Evolutionary conservation across 2,113 vertebrate species (phyloP), one percentile per base, ranked within the genome.

Genomic region (Albula goreensis): DNA sequence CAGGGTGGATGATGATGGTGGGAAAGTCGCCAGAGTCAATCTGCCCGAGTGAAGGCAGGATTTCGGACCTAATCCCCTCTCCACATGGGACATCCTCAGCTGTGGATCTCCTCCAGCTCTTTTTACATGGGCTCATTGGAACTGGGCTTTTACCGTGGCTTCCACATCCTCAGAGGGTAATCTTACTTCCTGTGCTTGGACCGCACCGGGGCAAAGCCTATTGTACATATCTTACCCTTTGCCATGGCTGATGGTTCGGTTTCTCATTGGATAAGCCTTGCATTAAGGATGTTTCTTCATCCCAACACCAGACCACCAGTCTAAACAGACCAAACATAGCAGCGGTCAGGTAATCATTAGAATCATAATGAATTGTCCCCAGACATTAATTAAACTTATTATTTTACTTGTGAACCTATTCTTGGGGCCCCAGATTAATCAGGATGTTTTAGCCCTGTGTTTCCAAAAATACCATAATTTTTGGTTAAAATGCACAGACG

Each of bases 51-150:
- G 60, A 48, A 86, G 85, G 51, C 78, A 87, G 82, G 86, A 87
- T 87, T 87, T 89, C 85, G 15, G 12, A 52, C 78, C 63, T 89
- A 89, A 89, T 91, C 89, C 85, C 86, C 52, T 85, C n/a, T 13
- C n/a, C 83, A 50, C 56, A 74, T 86, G 85, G 63, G 70, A 77
- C 81, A 63, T 89, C 78, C 83, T 84, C 53, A 49, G 84, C 83
- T 78, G 78, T 77, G 83, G 31, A 85, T 70, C 80, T 83, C 48
- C 49, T 51, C 13, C 70, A 48, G 57, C 78, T 89, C 84, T 83
- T 48, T 50, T 90, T 90, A 86, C 81, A 89, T n/a, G n/a, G 77
- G 57, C 82, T 86, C 81, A 82, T 13, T 79, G 84, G 70, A 86
- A 70, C 80, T 50, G 51, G 25, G 57, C 56, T 66, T 88, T 51